Evolutionary conservation across 1,140 invertebrate genomes (phyloP).

Genomic region (Macrobrachium nipponense): DNA sequence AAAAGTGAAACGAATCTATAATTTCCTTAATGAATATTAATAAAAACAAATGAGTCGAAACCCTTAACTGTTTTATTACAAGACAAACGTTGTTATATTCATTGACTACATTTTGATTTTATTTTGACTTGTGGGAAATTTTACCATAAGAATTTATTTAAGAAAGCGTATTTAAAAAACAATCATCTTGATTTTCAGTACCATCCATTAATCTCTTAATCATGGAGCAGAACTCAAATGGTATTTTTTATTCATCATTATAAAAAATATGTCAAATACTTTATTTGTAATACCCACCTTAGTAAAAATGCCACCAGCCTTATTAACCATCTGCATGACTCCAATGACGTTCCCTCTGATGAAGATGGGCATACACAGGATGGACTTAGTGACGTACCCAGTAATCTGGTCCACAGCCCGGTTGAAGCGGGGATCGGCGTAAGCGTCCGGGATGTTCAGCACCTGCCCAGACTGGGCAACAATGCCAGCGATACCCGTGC

Average conservation of each 20-base stretch:
- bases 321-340: constrained; percentile 91
- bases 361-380: constrained; percentile 88
- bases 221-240: background rate
- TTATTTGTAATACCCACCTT: constrained; percentile 67
- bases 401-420: constrained; percentile 81
- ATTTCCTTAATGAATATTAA: no score
- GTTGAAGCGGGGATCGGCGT: constrained; percentile 84
- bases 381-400: constrained; percentile 80
- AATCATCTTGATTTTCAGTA: no score
- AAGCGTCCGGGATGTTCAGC: constrained; percentile 83
- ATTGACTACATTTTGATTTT: no score
- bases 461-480: constrained; percentile 83
- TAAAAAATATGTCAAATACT: no score
- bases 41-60: no score
- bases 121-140: no score
- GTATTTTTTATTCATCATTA: background rate
- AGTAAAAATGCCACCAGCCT: constrained; percentile 77
- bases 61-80: no score
- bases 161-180: no score
- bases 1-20: no score
- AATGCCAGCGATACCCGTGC: constrained; percentile 76
- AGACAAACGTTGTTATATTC: no score
- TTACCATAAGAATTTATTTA: no score
- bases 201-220: no score
- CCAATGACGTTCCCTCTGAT: constrained; percentile 81